Percentiles rank a stretch among this genome's conserved stretches.
Conservation (phyloP, 2,113 vertebrate genomes). For the Pangasianodon hypophthalmus region DNA sequence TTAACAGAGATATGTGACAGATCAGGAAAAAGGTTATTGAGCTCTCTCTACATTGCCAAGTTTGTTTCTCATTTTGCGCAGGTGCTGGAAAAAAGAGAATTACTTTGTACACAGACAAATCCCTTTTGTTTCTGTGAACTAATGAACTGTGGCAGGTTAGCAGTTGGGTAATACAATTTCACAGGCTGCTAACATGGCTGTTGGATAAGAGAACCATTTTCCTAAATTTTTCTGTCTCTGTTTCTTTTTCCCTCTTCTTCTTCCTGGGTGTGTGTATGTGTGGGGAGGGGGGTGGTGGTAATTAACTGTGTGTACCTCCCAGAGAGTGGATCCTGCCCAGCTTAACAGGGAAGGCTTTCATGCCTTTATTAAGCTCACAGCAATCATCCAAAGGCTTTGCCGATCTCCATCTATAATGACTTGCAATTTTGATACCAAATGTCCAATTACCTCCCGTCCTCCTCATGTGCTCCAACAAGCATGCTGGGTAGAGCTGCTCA, state of each 20-base stretch:
- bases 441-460: slow-evolving; percentile 48
- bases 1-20: slow-evolving; percentile 48
- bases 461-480: slow-evolving; percentile 32
- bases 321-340: slow-evolving; percentile 7
- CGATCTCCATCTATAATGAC: slow-evolving; percentile 35
- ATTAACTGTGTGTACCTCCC: slow-evolving; percentile 17
- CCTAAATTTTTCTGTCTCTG: not conserved
- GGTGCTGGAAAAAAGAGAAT: slow-evolving; percentile 7
- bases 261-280: not conserved
- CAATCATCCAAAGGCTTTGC: slow-evolving; percentile 31
- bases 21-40: slow-evolving; percentile 31
- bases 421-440: slow-evolving; percentile 54
- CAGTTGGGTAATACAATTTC: slow-evolving; percentile 51
- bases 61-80: slow-evolving; percentile 7
- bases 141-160: slow-evolving; percentile 61
- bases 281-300: not conserved
- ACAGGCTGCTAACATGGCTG: slow-evolving; percentile 48
- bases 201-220: slow-evolving; percentile 56
- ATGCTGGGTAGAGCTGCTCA: slow-evolving; percentile 6
- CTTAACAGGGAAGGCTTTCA: slow-evolving; percentile 40
- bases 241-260: not conserved
- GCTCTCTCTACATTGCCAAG: not conserved
- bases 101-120: slow-evolving; percentile 39
- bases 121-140: slow-evolving; percentile 55
- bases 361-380: slow-evolving; percentile 39